Percentiles rank a stretch among this genome's conserved stretches.
Conservation (phyloP, 2,797 vertebrate genomes). For the Okamejei kenojei region DNA sequence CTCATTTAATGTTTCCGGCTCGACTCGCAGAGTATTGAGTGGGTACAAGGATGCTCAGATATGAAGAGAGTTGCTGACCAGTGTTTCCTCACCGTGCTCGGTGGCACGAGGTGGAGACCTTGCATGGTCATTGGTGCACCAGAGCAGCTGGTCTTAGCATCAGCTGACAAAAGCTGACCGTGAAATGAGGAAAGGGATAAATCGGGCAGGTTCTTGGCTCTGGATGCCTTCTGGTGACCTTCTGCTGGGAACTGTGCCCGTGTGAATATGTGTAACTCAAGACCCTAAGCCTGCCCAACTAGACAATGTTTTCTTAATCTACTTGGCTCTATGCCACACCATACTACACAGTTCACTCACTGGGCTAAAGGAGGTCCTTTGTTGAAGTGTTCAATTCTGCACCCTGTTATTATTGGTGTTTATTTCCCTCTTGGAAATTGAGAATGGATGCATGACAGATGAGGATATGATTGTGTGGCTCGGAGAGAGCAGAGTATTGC, state of each 20-base stretch:
- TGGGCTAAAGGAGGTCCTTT: neutral
- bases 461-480: neutral
- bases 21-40: neutral
- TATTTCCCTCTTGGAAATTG: conserved; percentile 16
- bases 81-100: neutral
- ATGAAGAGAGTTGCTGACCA: neutral
- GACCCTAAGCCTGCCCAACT: neutral
- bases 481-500: neutral
- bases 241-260: neutral
- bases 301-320: neutral
- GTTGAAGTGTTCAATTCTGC: neutral
- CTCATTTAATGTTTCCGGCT: neutral
- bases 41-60: neutral
- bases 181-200: neutral
- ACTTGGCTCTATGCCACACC: conserved; percentile 17
- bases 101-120: neutral
- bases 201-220: neutral
- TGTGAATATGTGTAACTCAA: neutral
- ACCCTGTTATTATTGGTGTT: neutral
- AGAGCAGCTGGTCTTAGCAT: neutral
- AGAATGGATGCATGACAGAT: neutral
- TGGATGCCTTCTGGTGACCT: neutral
- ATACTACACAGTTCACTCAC: conserved; percentile 12
- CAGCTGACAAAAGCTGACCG: neutral
- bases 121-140: neutral